A percentile compares a stretch with the other conserved stretches of the same genome.
phyloP scores from a whole-genome alignment of 2,113 vertebrate genomes.

The Prionailurus bengalensis region DNA sequence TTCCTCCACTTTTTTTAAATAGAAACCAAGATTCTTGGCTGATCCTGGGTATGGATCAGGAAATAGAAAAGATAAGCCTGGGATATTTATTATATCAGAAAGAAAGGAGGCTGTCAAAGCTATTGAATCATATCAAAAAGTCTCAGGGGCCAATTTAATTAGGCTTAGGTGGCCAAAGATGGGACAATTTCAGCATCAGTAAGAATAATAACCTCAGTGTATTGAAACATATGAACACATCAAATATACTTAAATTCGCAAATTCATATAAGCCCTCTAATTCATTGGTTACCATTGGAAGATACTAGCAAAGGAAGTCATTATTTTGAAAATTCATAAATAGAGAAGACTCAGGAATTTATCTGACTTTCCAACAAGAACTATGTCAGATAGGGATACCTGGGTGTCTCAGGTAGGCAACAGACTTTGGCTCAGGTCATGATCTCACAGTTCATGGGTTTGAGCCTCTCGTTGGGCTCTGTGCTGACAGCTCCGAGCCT shows the following conservation, averaged over 20 bases:
- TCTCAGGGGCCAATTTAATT: background rate
- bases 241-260: background rate
- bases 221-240: background rate
- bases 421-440: no score
- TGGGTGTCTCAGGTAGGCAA: no score
- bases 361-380: background rate
- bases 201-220: background rate
- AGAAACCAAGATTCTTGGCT: background rate
- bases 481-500: no score
- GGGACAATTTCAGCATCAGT: background rate
- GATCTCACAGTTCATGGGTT: no score
- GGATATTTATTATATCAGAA: background rate
- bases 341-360: background rate
- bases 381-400: background rate
- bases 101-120: background rate
- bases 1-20: background rate
- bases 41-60: background rate
- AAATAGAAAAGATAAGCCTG: background rate
- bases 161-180: background rate
- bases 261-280: background rate
- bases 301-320: background rate
- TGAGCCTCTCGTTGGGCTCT: no score
- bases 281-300: background rate
- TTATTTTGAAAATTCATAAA: constrained; percentile 10
- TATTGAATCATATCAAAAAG: background rate